Base-by-base conservation (phyloP, 2,797 vertebrate species). In the Coendou prehensilis region DNA sequence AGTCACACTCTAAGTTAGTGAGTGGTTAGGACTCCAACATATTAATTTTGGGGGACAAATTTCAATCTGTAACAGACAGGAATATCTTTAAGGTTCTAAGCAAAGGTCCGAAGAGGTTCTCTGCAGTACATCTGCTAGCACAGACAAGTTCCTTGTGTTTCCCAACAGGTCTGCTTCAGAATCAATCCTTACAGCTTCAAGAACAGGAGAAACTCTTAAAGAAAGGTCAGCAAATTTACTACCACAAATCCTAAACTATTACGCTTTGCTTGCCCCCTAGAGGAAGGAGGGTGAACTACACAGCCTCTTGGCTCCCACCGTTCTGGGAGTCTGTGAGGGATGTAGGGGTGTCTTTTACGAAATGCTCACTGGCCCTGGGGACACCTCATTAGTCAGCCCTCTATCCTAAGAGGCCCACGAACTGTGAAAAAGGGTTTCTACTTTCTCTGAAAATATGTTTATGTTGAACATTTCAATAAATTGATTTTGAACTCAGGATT, bases 151-250 rank as follows among this genome's bases (percentile, higher is more conserved):
- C 33, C 80, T 92, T 95, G n/a, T 96, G 79, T 97, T 95, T 47
- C 2, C 95, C 92, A 82, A 33, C 98, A 99, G 98, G 91, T 92
- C 7, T 98, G 96, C 96, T 98, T 45, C 96, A 96, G 94, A 98
- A 56, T 78, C 98, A 98, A 89, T 89, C 76, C 59, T 73, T 50
- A 6, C 50, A 97, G 33, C 11, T 6, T 93, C 96, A 89, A 83
- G 78, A 50, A 63, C 97, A 94, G 92, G 96, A 98, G 96, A 90
- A 8, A 8, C 57, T 9, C 0, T 96, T 89, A 87, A 97, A 96
- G 94, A 98, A 98, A 98, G 98, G 98, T 98, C 98, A 99, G 98
- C 97, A 97, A 92, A 98, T 64, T 98, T 96, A 97, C 63, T 97
- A 97, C 96, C 84, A 94, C 94, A 78, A 90, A 97, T 33, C 79